Conservation (phyloP, 64 coral and sea anemone genomes). For the Cladopsammia gracilis region DNA sequence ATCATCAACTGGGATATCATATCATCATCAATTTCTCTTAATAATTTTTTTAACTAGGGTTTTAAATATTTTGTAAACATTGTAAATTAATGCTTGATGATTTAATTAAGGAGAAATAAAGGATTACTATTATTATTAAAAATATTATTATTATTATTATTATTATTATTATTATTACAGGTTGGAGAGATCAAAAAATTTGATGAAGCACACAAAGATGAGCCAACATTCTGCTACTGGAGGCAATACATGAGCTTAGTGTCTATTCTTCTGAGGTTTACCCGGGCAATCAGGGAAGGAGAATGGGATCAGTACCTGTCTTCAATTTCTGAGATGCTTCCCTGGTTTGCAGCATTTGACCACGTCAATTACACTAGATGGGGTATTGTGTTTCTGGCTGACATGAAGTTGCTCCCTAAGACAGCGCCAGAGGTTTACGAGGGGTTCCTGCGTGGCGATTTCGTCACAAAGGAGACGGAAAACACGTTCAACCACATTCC, state of each 20-base stretch:
- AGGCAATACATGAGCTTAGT: constrained; percentile 59
- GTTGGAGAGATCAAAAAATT: too few relatives aligned
- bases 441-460: constrained; percentile 60
- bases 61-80: too few relatives aligned
- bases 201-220: constrained; percentile 35
- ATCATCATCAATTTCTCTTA: too few relatives aligned
- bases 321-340: constrained; percentile 57
- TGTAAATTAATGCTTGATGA: too few relatives aligned
- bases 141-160: too few relatives aligned
- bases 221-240: constrained; percentile 31
- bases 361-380: constrained; percentile 65
- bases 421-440: constrained; percentile 46
- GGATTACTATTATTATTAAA: too few relatives aligned
- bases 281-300: constrained; percentile 16
- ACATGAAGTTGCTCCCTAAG: constrained; percentile 62
- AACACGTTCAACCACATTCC: constrained; percentile 74
- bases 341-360: constrained; percentile 55
- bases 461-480: constrained; percentile 68
- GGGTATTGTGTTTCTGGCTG: constrained; percentile 63
- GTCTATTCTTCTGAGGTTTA: constrained; percentile 53
- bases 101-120: too few relatives aligned
- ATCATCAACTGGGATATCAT: too few relatives aligned
- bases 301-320: constrained; percentile 45
- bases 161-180: too few relatives aligned
- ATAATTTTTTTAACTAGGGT: too few relatives aligned